phyloP scores from a whole-genome alignment of 2,888 invertebrate species.

The Gymnosoma rotundatum region DNA sequence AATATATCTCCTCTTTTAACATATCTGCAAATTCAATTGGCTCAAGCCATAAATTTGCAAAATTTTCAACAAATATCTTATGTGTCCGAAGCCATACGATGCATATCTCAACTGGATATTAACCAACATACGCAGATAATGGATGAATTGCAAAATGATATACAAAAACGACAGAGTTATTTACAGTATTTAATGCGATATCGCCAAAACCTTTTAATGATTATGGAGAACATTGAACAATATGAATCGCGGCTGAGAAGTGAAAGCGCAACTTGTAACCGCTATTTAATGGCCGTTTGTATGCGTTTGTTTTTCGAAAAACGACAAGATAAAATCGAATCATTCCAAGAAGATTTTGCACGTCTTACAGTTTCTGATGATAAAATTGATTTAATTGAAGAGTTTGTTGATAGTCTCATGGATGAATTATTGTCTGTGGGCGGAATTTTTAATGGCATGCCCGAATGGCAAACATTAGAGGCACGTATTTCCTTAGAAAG shows the following conservation, averaged over 20 bases:
- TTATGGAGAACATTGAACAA: slow-evolving; percentile 88
- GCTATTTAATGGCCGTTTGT: slow-evolving; percentile 89
- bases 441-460: slow-evolving; percentile 87
- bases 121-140: slow-evolving; percentile 89
- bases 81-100: slow-evolving; percentile 91
- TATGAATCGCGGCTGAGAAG: slow-evolving; percentile 85
- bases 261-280: slow-evolving; percentile 88
- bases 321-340: slow-evolving; percentile 87
- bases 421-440: slow-evolving; percentile 87
- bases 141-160: slow-evolving; percentile 89
- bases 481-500: slow-evolving; percentile 93
- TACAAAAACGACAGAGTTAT: slow-evolving; percentile 89
- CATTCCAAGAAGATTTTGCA: slow-evolving; percentile 91
- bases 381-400: slow-evolving; percentile 93
- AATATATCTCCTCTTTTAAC: slow-evolving; percentile 84
- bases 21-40: slow-evolving; percentile 89
- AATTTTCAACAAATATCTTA: slow-evolving; percentile 90
- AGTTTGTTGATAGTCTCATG: slow-evolving; percentile 88
- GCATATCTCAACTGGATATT: slow-evolving; percentile 88
- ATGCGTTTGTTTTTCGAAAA: slow-evolving; percentile 91
- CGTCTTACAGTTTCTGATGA: slow-evolving; percentile 92
- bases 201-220: slow-evolving; percentile 90
- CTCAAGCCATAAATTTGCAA: slow-evolving; percentile 91
- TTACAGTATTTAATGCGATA: slow-evolving; percentile 91
- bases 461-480: slow-evolving; percentile 86